Percentiles rank a stretch among this genome's conserved stretches.
phyloP scores from a whole-genome alignment of 2,113 vertebrate species.

The Aptenodytes patagonicus region DNA sequence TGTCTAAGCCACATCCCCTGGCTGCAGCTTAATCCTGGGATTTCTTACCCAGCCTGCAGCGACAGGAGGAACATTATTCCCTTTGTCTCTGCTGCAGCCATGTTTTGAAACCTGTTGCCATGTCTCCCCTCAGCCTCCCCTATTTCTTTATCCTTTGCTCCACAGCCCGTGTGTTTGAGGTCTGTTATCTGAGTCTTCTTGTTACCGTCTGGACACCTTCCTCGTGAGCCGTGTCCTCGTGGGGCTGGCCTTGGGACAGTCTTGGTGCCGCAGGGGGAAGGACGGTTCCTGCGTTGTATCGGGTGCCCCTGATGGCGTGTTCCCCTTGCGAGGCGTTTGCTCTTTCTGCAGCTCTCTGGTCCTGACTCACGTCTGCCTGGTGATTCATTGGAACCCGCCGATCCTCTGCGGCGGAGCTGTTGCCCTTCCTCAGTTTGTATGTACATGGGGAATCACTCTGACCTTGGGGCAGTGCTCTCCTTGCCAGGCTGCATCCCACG shows the following conservation, averaged over 20 bases:
- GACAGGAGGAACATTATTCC: neutral
- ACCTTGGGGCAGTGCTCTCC: neutral
- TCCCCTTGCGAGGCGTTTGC: neutral
- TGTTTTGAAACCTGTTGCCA: neutral
- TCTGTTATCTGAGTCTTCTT: neutral
- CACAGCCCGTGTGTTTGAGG: neutral
- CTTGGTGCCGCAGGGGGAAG: neutral
- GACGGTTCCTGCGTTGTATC: neutral
- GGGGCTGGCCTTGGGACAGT: neutral
- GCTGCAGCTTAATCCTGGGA: constrained; percentile 13
- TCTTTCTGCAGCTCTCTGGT: neutral
- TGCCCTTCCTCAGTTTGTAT: no score
- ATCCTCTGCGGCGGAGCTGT: neutral
- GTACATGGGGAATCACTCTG: accelerated
- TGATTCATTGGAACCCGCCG: neutral
- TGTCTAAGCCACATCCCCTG: neutral
- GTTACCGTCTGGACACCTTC: neutral
- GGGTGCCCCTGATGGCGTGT: accelerated
- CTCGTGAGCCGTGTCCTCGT: neutral
- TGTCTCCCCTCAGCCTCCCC: neutral
- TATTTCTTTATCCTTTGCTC: neutral
- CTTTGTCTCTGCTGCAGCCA: neutral
- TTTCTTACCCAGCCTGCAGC: neutral
- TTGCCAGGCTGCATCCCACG: accelerated
- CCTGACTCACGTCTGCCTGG: accelerated